These are phyloP conservation scores for Dolichopus griseipennis DNA, from an alignment of 2,888 invertebrate genomes.

Conservation along the genomic window DNA sequence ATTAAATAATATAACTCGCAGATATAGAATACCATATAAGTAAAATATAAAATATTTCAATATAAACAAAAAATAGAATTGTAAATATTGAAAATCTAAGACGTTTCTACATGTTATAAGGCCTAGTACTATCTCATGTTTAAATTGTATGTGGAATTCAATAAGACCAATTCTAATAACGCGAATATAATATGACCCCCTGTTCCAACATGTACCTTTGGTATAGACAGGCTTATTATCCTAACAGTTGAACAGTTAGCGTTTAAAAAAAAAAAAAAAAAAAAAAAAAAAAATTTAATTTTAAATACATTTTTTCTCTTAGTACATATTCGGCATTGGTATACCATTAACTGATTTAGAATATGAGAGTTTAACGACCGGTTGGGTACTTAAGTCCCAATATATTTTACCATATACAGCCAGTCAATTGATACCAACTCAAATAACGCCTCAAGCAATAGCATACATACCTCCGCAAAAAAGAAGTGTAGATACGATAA, in stretches of 20 bases:
- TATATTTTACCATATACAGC: conserved; percentile 25
- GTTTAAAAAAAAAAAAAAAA: not conserved
- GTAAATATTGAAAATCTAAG: too few relatives aligned
- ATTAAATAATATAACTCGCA: too few relatives aligned
- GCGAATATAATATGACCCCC: too few relatives aligned
- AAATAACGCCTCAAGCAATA: not conserved
- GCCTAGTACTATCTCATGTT: too few relatives aligned
- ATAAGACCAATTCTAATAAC: too few relatives aligned
- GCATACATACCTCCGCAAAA: not conserved
- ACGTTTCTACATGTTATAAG: too few relatives aligned
- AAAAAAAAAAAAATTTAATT: not conserved
- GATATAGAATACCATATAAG: too few relatives aligned
- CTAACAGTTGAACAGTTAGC: not conserved
- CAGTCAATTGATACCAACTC: not conserved
- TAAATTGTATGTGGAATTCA: too few relatives aligned
- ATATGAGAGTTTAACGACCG: conserved; percentile 24
- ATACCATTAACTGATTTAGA: conserved; percentile 8
- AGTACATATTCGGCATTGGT: not conserved
- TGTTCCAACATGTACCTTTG: too few relatives aligned
- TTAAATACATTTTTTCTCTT: not conserved
- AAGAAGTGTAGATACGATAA: not conserved
- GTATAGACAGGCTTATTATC: too few relatives aligned
- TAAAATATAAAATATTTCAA: too few relatives aligned
- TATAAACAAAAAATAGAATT: too few relatives aligned
- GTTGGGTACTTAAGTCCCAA: conserved; percentile 30